Percentiles rank a stretch among this genome's conserved stretches.
phyloP scores from a whole-genome alignment of 1,140 invertebrate species.

The Plodia interpunctella region DNA sequence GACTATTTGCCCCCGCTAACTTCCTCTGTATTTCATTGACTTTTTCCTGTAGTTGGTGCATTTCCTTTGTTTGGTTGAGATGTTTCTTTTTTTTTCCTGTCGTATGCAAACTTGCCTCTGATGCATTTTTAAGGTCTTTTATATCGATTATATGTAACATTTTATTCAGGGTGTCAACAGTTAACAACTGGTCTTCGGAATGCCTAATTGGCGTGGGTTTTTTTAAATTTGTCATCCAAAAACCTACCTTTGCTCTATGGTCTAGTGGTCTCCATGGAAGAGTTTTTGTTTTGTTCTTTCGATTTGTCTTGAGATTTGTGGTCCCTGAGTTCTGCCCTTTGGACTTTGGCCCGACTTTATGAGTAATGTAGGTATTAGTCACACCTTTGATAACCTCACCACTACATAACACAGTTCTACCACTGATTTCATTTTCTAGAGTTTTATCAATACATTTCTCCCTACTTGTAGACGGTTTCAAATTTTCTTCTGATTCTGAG shows the following conservation, averaged over 20 bases:
- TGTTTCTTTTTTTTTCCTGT: background rate
- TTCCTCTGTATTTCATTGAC: too few species aligned
- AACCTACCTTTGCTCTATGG: background rate
- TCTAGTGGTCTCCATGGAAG: background rate
- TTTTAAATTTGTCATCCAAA: background rate
- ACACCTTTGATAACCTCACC: background rate
- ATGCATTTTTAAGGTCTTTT: background rate
- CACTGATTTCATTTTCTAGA: background rate
- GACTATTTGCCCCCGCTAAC: too few species aligned
- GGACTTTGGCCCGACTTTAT: background rate
- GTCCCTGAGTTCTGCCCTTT: too few species aligned
- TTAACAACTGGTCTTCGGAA: constrained; percentile 23
- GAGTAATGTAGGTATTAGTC: background rate
- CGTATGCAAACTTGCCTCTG: background rate
- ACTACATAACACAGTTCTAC: background rate
- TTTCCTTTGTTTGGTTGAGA: background rate
- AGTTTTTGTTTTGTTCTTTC: background rate
- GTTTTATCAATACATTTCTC: background rate
- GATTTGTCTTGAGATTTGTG: background rate
- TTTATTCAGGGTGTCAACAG: constrained; percentile 33
- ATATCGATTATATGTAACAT: constrained; percentile 25
- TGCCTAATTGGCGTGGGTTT: background rate
- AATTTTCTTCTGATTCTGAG: background rate
- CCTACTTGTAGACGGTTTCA: background rate
- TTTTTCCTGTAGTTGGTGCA: background rate